Evolutionary conservation across 2,797 vertebrate species (phyloP).

Genomic region (Amblyraja radiata): DNA sequence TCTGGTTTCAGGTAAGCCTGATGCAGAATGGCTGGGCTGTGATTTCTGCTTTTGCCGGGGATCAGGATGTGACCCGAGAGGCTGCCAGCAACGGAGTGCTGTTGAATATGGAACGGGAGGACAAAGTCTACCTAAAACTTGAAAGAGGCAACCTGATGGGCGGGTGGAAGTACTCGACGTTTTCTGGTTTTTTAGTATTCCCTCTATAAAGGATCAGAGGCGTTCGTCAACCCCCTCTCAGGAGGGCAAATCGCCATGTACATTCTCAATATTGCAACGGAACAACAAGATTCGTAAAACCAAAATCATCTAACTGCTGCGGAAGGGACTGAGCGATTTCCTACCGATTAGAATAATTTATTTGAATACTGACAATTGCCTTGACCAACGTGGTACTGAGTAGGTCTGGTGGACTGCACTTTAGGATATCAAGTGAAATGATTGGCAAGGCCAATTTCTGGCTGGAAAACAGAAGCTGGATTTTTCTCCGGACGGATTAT

Average conservation of each 20-base stretch:
- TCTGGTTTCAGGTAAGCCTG: constrained; percentile 79
- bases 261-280: constrained; percentile 57
- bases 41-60: constrained; percentile 96
- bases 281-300: constrained; percentile 62
- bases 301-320: constrained; percentile 61
- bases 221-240: constrained; percentile 44
- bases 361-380: constrained; percentile 76
- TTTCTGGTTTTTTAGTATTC: constrained; percentile 99
- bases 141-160: constrained; percentile 97
- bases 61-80: constrained; percentile 97
- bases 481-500: constrained; percentile 56
- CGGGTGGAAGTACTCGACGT: constrained; percentile 99
- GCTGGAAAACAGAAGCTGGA: constrained; percentile 50
- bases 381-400: constrained; percentile 74
- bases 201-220: constrained; percentile 75
- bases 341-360: constrained; percentile 68
- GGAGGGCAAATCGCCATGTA: constrained; percentile 54
- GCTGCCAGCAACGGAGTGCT: constrained; percentile 97
- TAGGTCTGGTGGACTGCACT: constrained; percentile 72
- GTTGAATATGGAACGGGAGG: constrained; percentile 92
- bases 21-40: constrained; percentile 97
- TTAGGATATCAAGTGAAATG: constrained; percentile 70
- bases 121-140: constrained; percentile 95
- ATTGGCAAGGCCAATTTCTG: constrained; percentile 67
- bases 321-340: constrained; percentile 67